Conservation (phyloP, 2,113 vertebrate species). For the Protobothrops flavoviridis region DNA sequence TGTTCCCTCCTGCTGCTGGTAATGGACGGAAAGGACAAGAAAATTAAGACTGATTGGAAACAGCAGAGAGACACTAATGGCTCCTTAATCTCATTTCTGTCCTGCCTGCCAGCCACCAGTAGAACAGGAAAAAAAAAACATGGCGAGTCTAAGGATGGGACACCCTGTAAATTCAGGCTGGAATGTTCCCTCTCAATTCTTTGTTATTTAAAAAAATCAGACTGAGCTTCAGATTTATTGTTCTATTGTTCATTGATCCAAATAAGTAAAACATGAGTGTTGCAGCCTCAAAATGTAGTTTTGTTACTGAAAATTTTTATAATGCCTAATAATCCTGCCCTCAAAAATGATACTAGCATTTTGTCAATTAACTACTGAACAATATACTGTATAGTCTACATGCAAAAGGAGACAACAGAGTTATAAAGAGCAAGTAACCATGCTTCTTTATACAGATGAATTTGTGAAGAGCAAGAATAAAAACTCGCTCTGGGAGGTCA, state of each 20-base stretch:
- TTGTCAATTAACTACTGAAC: background rate
- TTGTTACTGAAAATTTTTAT: background rate
- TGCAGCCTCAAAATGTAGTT: background rate
- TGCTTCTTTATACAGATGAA: background rate
- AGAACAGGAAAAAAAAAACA: background rate
- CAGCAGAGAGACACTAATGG: background rate
- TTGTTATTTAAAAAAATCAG: background rate
- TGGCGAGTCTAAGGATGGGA: background rate
- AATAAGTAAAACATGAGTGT: background rate
- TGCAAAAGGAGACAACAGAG: background rate
- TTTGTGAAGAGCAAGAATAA: background rate
- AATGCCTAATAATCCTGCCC: background rate
- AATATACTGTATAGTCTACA: background rate
- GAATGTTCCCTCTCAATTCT: background rate
- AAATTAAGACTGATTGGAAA: background rate
- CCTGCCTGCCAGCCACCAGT: background rate
- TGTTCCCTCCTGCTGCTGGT: background rate
- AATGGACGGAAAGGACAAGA: background rate
- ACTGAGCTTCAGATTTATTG: background rate
- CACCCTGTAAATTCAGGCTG: background rate
- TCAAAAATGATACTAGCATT: background rate
- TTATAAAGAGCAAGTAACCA: background rate
- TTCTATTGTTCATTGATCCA: background rate
- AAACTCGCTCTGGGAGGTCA: background rate
- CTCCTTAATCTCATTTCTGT: background rate